Base-by-base conservation (phyloP, 2,797 vertebrate species). In the Sarcoramphus papa region DNA sequence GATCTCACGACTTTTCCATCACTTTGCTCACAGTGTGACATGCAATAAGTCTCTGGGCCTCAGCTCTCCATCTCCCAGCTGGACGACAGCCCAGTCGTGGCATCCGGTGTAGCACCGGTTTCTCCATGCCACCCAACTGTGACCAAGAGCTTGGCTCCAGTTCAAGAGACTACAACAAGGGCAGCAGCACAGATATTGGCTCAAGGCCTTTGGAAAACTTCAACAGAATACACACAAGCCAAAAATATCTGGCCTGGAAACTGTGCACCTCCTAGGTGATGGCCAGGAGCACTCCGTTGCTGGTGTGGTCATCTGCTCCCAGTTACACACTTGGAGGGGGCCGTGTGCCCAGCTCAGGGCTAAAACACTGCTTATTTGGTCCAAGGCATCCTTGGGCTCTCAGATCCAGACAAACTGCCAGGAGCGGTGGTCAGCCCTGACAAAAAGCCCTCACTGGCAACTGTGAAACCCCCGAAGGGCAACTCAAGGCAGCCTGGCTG, bases 391-490 rank as follows among this genome's bases (percentile, higher is more conserved):
- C 53, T 6, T 14, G 43, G 33, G 11, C 21, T 54, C 69, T 43
- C 2, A 2, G 37, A 64, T 27, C 7, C 45, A 30, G 21, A 7
- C 6, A 45, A 85, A 7, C 5, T 2, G 1, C 12, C 0, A 0
- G 64, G 20, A 78, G 14, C 0, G 2, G 28, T 11, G 18, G 12
- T 8, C 41, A 85, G 53, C 10, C 28, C 28, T 11, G 23, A 11
- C 0, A 16, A 5, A 83, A 54, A 64, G 35, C 31, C 25, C 25
- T 43, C 41, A 4, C 27, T 40, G 67, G 41, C n/a, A 67, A 9
- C 15, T n/a, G 16, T 18, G 10, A 64, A 33, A 22, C 11, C 6
- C n/a, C 27, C 1, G 1, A 41, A 79, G 53, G 25, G 31, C 48
- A 54, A 5, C 56, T 35, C 0, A 0, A 57, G 37, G 51, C 48